These are phyloP conservation scores for Drosophila mimica DNA, from an alignment of 2,888 invertebrate genomes.

Conservation along the genomic window DNA sequence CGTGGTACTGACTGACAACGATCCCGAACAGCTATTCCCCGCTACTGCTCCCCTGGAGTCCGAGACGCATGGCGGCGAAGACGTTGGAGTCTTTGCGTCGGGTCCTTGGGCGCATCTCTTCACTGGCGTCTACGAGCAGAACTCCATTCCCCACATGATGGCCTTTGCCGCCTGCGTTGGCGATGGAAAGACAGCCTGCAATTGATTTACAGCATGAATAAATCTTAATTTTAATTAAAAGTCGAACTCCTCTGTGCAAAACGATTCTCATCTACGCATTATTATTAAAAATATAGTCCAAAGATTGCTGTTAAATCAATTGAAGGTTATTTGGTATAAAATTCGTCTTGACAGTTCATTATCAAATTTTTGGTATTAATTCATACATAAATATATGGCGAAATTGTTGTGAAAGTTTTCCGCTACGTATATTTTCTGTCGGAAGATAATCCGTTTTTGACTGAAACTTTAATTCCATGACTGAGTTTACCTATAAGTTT, in stretches of 20 bases:
- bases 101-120: slow-evolving; percentile 93
- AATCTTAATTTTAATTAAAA: slow-evolving; percentile 49
- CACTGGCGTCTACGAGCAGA: slow-evolving; percentile 92
- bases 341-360: background rate
- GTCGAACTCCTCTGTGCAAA: slow-evolving; percentile 15
- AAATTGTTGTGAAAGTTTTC: background rate
- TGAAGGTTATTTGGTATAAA: background rate
- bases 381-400: background rate
- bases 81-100: slow-evolving; percentile 91
- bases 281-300: slow-evolving; percentile 48
- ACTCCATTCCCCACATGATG: slow-evolving; percentile 91
- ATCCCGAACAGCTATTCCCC: slow-evolving; percentile 85
- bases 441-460: background rate
- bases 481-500: background rate
- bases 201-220: slow-evolving; percentile 37
- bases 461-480: background rate
- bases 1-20: slow-evolving; percentile 30
- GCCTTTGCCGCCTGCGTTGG: slow-evolving; percentile 91
- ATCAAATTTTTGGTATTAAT: background rate
- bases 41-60: slow-evolving; percentile 85
- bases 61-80: slow-evolving; percentile 92
- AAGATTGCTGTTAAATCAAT: slow-evolving; percentile 19
- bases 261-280: slow-evolving; percentile 51
- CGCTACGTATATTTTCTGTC: background rate
- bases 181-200: slow-evolving; percentile 85